Percentiles rank a stretch among this genome's conserved stretches.
phyloP scores from a whole-genome alignment of 2,888 invertebrate species.

The Lordiphosa fenestrarum region DNA sequence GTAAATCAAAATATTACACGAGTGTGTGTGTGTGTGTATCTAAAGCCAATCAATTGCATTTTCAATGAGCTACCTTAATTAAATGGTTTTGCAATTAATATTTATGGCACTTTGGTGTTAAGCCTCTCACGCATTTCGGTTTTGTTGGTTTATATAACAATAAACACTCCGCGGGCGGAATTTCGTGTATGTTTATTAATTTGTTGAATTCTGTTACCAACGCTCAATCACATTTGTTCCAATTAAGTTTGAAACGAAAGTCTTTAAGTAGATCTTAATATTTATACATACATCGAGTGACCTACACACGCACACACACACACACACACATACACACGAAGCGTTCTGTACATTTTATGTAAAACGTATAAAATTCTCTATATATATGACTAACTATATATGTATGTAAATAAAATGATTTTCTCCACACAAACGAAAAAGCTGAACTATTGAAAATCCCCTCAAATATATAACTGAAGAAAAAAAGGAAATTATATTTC shows the following conservation, averaged over 20 bases:
- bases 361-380: conserved; percentile 25
- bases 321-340: conserved; percentile 9
- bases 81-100: conserved; percentile 15
- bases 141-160: background rate
- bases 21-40: conserved; percentile 14
- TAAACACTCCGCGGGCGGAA: conserved; percentile 59
- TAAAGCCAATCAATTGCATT: conserved; percentile 10
- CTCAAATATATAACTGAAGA: conserved; percentile 29
- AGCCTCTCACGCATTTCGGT: conserved; percentile 1
- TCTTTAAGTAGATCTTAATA: too few species aligned
- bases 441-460: conserved; percentile 28
- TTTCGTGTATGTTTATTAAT: conserved; percentile 8
- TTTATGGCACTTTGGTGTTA: background rate
- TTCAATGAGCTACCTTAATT: conserved; percentile 14
- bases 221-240: conserved; percentile 25
- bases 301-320: conserved; percentile 18
- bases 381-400: conserved; percentile 33
- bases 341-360: conserved; percentile 48
- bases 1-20: conserved; percentile 16
- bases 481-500: conserved; percentile 43
- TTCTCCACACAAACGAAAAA: conserved; percentile 12
- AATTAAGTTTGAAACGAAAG: conserved; percentile 22
- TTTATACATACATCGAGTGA: conserved; percentile 35
- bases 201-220: conserved; percentile 12
- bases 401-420: conserved; percentile 38